Conservation (phyloP, 2,113 vertebrate genomes). For the Tautogolabrus adspersus region DNA sequence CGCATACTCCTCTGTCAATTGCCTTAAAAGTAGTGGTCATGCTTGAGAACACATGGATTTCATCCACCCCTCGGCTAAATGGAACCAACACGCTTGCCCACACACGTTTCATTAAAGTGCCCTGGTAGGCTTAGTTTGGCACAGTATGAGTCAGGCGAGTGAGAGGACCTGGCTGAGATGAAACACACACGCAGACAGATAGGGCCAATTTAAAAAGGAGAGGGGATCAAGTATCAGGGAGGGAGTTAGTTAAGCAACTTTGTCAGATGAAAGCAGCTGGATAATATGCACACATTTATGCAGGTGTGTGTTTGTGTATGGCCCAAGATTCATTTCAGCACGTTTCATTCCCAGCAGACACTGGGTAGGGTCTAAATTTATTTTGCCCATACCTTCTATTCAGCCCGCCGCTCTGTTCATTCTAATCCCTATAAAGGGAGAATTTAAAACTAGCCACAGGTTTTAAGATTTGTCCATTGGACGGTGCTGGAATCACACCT, state of each 20-base stretch:
- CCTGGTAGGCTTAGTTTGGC: slow-evolving; percentile 52
- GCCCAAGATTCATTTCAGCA: slow-evolving; percentile 18
- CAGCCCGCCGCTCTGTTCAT: background rate
- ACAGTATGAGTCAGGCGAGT: slow-evolving; percentile 55
- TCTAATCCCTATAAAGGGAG: slow-evolving; percentile 51
- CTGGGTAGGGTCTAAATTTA: slow-evolving; percentile 16
- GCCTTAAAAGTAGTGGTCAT: slow-evolving; percentile 72
- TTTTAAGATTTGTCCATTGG: slow-evolving; percentile 38
- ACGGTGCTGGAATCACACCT: slow-evolving; percentile 51
- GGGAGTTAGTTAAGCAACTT: slow-evolving; percentile 46
- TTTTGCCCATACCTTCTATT: background rate
- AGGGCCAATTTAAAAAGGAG: slow-evolving; percentile 50
- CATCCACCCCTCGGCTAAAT: slow-evolving; percentile 63
- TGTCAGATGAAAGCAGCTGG: slow-evolving; percentile 41
- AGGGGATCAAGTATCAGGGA: slow-evolving; percentile 28
- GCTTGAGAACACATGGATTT: slow-evolving; percentile 69
- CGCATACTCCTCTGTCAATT: slow-evolving; percentile 37
- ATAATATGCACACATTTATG: slow-evolving; percentile 32
- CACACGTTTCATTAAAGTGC: slow-evolving; percentile 70
- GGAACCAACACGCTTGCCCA: slow-evolving; percentile 60
- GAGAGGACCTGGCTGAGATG: slow-evolving; percentile 42
- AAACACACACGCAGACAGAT: background rate
- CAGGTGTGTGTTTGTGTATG: slow-evolving; percentile 30
- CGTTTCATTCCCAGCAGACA: slow-evolving; percentile 32
- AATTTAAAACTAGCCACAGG: slow-evolving; percentile 39